These are phyloP conservation scores for Ecliptopera silaceata DNA, from an alignment of 2,888 invertebrate genomes.

Conservation along the genomic window DNA sequence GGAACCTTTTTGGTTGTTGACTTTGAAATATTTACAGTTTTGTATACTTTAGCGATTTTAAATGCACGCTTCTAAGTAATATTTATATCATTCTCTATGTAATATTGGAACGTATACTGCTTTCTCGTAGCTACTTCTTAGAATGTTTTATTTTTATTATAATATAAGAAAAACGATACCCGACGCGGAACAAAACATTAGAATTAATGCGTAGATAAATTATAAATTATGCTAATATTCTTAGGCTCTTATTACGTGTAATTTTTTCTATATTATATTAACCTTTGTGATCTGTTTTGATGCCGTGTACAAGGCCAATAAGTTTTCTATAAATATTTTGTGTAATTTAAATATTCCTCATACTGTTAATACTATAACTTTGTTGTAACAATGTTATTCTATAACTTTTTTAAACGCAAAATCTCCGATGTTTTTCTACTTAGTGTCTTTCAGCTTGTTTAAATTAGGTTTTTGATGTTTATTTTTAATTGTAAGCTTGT, in stretches of 20 bases:
- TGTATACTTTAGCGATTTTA: constrained; percentile 3
- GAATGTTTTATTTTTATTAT: constrained; percentile 11
- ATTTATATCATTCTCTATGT: not conserved
- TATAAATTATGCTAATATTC: constrained; percentile 5
- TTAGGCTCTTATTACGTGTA: constrained; percentile 5
- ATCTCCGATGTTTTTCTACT: too few species aligned
- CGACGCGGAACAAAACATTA: constrained; percentile 28
- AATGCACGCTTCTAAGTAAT: constrained; percentile 13
- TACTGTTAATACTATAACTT: too few species aligned
- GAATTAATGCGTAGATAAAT: constrained; percentile 23
- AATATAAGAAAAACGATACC: constrained; percentile 20
- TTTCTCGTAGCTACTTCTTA: constrained; percentile 8
- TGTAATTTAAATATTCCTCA: too few species aligned
- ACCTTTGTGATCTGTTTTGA: constrained; percentile 3
- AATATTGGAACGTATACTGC: constrained; percentile 2
- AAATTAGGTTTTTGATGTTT: constrained; percentile 4
- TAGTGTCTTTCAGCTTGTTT: not conserved
- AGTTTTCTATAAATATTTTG: not conserved
- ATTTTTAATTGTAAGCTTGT: constrained; percentile 10
- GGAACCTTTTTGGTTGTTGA: not conserved
- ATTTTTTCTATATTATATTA: not conserved
- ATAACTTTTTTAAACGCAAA: too few species aligned
- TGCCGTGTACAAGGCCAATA: not conserved
- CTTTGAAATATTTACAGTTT: constrained; percentile 17
- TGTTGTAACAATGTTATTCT: too few species aligned